phyloP scores from a whole-genome alignment of 2,888 invertebrate species.

The Tetragonula carbonaria region DNA sequence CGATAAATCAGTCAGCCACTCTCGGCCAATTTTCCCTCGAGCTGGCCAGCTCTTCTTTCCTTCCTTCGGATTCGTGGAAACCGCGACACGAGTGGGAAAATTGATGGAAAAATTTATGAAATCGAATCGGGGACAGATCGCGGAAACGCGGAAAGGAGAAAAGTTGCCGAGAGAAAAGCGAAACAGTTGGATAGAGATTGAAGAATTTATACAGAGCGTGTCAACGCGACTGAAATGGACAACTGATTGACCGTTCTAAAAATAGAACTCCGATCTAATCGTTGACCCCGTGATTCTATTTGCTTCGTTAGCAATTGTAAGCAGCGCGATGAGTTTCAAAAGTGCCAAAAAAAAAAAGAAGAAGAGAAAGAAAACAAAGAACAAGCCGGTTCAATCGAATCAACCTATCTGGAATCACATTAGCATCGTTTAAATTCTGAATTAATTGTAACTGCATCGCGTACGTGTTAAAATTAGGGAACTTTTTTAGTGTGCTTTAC shows the following conservation, averaged over 20 bases:
- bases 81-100: background rate
- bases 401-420: background rate
- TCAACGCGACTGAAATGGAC: background rate
- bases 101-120: background rate
- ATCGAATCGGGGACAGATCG: background rate
- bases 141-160: background rate
- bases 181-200: background rate
- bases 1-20: background rate
- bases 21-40: background rate
- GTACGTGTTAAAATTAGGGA: background rate
- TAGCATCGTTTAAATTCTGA: background rate
- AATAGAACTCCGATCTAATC: slow-evolving; percentile 3
- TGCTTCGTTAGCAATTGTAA: slow-evolving; percentile 15
- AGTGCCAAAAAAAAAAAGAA: background rate
- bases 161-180: background rate
- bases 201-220: background rate
- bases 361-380: too few relatives aligned
- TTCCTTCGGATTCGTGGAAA: too few relatives aligned
- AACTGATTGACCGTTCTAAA: background rate
- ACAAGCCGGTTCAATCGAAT: background rate
- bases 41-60: too few relatives aligned
- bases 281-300: slow-evolving; percentile 6
- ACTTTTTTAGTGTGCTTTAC: background rate
- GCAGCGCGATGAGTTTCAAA: background rate
- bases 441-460: background rate